Percentiles rank a stretch among this genome's conserved stretches.
phyloP scores from a whole-genome alignment of 2,113 vertebrate species.

The Chionomys nivalis region DNA sequence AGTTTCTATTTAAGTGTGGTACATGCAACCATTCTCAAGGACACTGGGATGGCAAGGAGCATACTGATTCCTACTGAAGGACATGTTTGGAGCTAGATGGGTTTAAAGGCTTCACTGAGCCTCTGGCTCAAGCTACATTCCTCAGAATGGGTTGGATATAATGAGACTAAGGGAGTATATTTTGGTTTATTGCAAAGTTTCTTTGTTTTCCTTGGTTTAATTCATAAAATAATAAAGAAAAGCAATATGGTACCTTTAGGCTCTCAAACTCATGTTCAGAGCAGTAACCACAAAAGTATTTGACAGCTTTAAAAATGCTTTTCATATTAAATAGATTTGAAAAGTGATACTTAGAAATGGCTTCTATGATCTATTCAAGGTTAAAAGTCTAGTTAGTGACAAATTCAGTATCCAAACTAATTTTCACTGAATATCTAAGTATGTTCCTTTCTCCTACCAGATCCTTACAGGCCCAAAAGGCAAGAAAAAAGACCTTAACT shows the following conservation, averaged over 20 bases:
- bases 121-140: conserved; percentile 10
- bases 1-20: conserved; percentile 28
- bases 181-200: neutral
- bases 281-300: conserved; percentile 3
- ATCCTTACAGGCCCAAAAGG: neutral
- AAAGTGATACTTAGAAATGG: conserved; percentile 35
- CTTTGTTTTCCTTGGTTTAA: conserved; percentile 44
- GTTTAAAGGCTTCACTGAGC: neutral
- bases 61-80: neutral
- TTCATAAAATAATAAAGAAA: conserved; percentile 42
- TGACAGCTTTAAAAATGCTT: conserved; percentile 53
- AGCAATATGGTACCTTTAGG: neutral
- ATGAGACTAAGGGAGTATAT: neutral
- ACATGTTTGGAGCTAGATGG: conserved; percentile 9
- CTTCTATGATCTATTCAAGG: conserved; percentile 11
- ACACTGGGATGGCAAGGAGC: neutral
- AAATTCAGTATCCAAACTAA: conserved; percentile 35
- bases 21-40: neutral
- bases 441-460: conserved; percentile 34
- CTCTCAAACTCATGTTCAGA: neutral
- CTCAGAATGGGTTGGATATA: conserved; percentile 15
- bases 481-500: neutral
- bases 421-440: conserved; percentile 19
- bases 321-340: conserved; percentile 12
- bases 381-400: conserved; percentile 26